Evolutionary conservation across 2,888 invertebrate genomes (phyloP).

Genomic region (Eueremaeus valkanovi): DNA sequence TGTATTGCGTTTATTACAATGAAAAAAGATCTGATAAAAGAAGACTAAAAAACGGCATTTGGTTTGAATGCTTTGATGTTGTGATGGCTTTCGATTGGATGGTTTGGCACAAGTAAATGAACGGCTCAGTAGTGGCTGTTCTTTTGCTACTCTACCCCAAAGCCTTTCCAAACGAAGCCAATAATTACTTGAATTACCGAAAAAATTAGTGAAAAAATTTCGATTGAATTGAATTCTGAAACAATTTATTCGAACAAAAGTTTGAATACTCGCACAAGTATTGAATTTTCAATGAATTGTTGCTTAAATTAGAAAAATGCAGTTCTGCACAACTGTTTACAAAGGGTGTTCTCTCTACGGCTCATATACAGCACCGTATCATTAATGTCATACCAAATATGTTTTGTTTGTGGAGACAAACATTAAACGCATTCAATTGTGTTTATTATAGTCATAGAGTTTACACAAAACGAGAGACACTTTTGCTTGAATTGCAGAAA

Average conservation of each 20-base stretch:
- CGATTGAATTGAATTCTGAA: too few relatives aligned
- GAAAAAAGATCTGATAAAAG: background rate
- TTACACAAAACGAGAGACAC: background rate
- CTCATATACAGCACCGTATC: background rate
- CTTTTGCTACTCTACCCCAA: background rate
- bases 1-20: constrained; percentile 12
- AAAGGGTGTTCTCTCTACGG: background rate
- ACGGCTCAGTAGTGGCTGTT: background rate
- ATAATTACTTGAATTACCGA: background rate
- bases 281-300: background rate
- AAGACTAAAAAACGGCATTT: constrained; percentile 24
- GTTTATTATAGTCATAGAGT: background rate
- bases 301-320: background rate
- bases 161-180: background rate
- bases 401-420: background rate
- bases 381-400: background rate
- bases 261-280: too few relatives aligned
- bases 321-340: background rate
- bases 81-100: background rate
- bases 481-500: background rate
- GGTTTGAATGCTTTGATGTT: background rate
- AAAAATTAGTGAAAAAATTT: too few relatives aligned
- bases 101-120: constrained; percentile 1
- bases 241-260: too few relatives aligned
- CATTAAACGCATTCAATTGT: constrained; percentile 13